Evolutionary conservation across 2,797 vertebrate species (phyloP), one percentile per base, ranked within the genome.

Genomic region (Sebastes cheni): DNA sequence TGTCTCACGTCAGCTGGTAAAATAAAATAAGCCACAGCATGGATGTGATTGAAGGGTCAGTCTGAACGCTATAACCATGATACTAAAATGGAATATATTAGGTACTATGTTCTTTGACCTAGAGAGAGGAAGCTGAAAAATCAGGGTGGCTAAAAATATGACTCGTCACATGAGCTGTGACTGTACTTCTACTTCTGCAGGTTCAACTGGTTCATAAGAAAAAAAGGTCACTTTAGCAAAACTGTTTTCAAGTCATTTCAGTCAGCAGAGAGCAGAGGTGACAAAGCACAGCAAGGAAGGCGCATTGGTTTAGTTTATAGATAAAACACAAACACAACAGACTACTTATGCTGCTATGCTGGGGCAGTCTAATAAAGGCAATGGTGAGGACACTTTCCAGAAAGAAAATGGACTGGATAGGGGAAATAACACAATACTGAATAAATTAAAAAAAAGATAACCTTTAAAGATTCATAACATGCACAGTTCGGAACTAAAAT

Each of bases 211-310:
- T 25, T 70, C 20, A 25, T 1, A 20, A 32, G 56, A 27, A 77
- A 39, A 52, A 84, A 84, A 84, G 32, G 72, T 60, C 79, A 70
- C 79, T 76, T 88, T 2, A 67, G 78, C n/a, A 34, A 56, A 79
- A 79, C 58, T 25, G n/a, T 34, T 46, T 75, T 78, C 74, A 88
- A 82, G 74, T 66, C 10, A 74, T 62, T 87, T 74, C 71, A 76
- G 23, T 66, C 6, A 64, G 16, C 50, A 86, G 16, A 75, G 39
- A 77, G 75, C 27, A 71, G 74, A 64, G 58, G n/a, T 59, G n/a
- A 67, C n/a, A 56, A 22, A 23, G 34, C 22, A 50, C 12, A 62
- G 12, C 3, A 12, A 66, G 4, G 32, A 67, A 61, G 56, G 52
- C 6, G 16, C 74, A 6, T 69, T 27, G 4, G 67, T 46, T 42